Base-by-base conservation (phyloP, 2,797 vertebrate species). In the Lates japonicus region DNA sequence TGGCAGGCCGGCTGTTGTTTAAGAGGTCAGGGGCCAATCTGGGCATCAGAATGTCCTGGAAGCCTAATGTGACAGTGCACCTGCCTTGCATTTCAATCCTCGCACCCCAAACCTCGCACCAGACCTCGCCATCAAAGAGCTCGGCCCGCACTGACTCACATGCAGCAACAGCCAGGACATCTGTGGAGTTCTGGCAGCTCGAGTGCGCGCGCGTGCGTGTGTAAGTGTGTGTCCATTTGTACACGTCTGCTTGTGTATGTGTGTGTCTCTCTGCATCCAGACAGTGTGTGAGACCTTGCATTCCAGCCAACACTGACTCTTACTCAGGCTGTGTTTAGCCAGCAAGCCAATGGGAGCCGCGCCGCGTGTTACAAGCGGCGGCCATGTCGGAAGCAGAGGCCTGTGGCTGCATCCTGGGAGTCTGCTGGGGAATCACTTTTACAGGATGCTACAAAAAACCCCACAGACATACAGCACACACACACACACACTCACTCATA, bases 131-230 rank as follows among this genome's bases (percentile, higher is more conserved):
- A 86, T 90, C 87, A 89, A 90, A 90, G 88, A 89, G 83, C 85
- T 76, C 74, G 78, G 78, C 76, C 88, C n/a, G 90, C 81, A 62
- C 86, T 85, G 92, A 90, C 90, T 89, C 89, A 88, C 92, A 85
- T 10, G 71, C 72, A 42, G 79, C 86, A 85, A 88, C 90, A 90
- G 92, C 93, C 94, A 92, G 91, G 94, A 92, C 93, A 94, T 94
- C 93, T 95, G 94, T 91, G 92, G 88, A 90, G 82, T 65, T 49
- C 52, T 94, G 94, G 93, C 93, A 91, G 85, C 71, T 59, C 0
- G 4, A 11, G 13, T 0, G 20, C 25, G 60, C 48, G 52, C 25
- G 31, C 41, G 54, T 11, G 12, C 64, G 29, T 51, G 55, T n/a
- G n/a, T n/a, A n/a, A n/a, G n/a, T n/a, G n/a, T 54, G 20, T 73